Conservation (phyloP, 2,888 invertebrate genomes). For the Ellobium chinense region DNA sequence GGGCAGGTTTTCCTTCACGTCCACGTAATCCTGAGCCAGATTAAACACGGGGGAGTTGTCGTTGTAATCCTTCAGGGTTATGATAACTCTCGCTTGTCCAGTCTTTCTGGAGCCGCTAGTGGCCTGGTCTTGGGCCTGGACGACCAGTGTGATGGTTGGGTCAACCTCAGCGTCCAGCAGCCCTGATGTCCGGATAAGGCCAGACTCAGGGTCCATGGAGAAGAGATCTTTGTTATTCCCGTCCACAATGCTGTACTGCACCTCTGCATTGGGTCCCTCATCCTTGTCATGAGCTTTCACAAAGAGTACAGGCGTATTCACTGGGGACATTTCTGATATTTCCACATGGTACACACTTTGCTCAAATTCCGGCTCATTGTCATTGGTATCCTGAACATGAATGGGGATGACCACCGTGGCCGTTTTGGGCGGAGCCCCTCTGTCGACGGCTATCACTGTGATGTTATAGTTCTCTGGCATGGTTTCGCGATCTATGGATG, state of each 20-base stretch:
- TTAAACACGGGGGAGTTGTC: conserved; percentile 96
- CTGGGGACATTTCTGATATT: conserved; percentile 92
- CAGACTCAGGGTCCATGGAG: conserved; percentile 90
- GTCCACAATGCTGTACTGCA: conserved; percentile 87
- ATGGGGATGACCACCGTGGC: conserved; percentile 85
- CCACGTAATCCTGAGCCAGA: conserved; percentile 80
- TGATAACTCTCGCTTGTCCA: conserved; percentile 88
- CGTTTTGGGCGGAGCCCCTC: conserved; percentile 81
- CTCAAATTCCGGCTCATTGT: conserved; percentile 87
- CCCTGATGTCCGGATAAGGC: conserved; percentile 91
- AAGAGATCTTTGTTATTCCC: conserved; percentile 95
- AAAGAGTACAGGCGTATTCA: conserved; percentile 87
- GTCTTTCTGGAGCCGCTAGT: conserved; percentile 90
- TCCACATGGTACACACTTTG: conserved; percentile 90
- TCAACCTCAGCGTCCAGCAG: conserved; percentile 91
- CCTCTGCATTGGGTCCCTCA: conserved; percentile 89
- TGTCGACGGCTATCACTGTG: conserved; percentile 91
- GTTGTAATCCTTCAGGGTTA: conserved; percentile 93
- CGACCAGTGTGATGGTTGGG: conserved; percentile 81
- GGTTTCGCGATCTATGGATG: conserved; percentile 87
- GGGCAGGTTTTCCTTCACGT: conserved; percentile 92
- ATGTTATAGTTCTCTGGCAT: conserved; percentile 91
- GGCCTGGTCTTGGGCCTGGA: conserved; percentile 80
- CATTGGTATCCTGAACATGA: conserved; percentile 88
- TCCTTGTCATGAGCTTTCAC: conserved; percentile 87